Base-by-base conservation (phyloP, 2,113 vertebrate genomes). In the Mustela nigripes region DNA sequence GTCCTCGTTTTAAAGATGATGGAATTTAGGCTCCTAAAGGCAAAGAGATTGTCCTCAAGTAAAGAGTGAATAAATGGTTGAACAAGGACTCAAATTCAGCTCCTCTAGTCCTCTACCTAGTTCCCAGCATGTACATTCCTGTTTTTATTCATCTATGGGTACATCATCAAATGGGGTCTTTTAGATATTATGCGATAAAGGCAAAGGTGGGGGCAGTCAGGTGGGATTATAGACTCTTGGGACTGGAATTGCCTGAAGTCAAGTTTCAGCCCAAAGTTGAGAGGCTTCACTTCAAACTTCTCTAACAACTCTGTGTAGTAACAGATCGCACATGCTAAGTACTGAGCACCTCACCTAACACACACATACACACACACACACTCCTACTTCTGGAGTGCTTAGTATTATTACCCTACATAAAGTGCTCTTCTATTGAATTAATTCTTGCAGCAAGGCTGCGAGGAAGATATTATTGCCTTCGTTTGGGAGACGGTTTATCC, bases 211-310 rank as follows among this genome's bases (percentile, higher is more conserved):
- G 12, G 2, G 7, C 71, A 48, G 50, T 36, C 2, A 8, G 2
- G 5, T 33, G n/a, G 26, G 16, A 36, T 65, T 86, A 18, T n/a
- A 91, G 53, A 65, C 22, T 82, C 33, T 79, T 58, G 42, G 50
- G 12, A 62, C 26, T 91, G 48, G 31, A 62, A 24, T 95, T 80
- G 71, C 50, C 10, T 16, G 0, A 56, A 91, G 71, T 88, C 84
- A 79, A 78, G 16, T 69, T 95, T 87, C 50, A 67, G 1, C 76
- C 26, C 80, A 24, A 79, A 65, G 2, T 10, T 65, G 56, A 31
- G 36, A 95, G 18, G 9, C 56, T 80, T 90, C 80, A 65, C 39
- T 67, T 88, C 56, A 81, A 78, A 16, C 45, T 92, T 95, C 89
- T 89, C 56, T 82, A 45, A 36, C 7, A 48, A 80, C 6, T 89